Evolutionary conservation across 2,797 vertebrate genomes (phyloP).

Genomic region (Sebastes alutus): DNA sequence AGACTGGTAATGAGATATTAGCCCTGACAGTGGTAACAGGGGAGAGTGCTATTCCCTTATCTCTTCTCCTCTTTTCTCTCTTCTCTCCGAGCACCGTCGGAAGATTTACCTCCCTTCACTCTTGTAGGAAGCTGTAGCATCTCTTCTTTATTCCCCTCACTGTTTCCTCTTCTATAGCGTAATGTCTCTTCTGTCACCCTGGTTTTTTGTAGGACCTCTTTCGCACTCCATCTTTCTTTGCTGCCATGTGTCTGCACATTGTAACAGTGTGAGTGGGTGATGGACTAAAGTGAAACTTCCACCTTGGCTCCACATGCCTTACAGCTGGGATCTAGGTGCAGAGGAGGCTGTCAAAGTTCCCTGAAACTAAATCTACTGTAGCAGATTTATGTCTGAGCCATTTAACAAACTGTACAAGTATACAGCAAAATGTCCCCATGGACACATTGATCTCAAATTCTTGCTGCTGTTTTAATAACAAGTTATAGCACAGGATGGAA

Average conservation of each 20-base stretch:
- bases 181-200: neutral
- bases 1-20: constrained; percentile 69
- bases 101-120: constrained; percentile 7
- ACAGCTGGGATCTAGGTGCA: constrained; percentile 25
- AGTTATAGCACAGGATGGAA: neutral
- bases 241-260: constrained; percentile 3
- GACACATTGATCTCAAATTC: neutral
- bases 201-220: neutral
- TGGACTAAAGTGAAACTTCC: constrained; percentile 23
- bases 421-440: neutral
- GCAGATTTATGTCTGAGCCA: neutral
- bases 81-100: neutral
- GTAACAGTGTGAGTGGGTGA: constrained; percentile 40
- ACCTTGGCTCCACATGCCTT: constrained; percentile 8
- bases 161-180: neutral
- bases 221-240: neutral
- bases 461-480: neutral
- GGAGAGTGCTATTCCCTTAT: constrained; percentile 43
- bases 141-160: neutral
- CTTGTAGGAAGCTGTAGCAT: neutral
- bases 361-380: neutral
- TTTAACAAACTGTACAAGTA: neutral
- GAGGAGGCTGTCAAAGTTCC: constrained; percentile 28
- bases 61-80: constrained; percentile 16
- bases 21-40: constrained; percentile 48